phyloP scores from a whole-genome alignment of 2,888 invertebrate genomes.

The Stratiomys singularior region DNA sequence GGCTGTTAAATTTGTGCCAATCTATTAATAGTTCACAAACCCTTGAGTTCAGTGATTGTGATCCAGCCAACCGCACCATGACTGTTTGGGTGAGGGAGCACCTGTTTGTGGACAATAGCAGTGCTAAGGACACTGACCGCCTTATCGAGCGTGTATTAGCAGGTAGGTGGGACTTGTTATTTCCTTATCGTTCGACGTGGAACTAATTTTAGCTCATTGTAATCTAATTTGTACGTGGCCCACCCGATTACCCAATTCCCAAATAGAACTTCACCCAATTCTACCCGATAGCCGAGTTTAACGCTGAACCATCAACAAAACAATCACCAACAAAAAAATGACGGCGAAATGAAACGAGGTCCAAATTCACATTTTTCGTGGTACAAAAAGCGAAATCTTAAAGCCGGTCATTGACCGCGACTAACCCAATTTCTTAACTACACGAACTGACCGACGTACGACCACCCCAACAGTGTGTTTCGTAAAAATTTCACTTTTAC shows the following conservation, averaged over 20 bases:
- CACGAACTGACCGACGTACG: background rate
- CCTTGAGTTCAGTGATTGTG: background rate
- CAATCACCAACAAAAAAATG: background rate
- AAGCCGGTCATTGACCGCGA: conserved; percentile 60
- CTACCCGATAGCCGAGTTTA: background rate
- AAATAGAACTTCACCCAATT: conserved; percentile 45
- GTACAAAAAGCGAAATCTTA: conserved; percentile 12
- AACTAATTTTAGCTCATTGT: too few species aligned
- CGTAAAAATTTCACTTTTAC: conserved; percentile 44
- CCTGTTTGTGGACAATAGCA: conserved; percentile 57
- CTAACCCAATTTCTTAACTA: conserved; percentile 58
- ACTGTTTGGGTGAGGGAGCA: conserved; percentile 64
- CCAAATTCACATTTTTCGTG: conserved; percentile 17
- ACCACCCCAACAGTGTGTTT: background rate
- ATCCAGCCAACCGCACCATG: conserved; percentile 54
- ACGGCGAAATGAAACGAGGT: background rate
- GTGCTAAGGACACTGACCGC: conserved; percentile 61
- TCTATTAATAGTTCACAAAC: background rate
- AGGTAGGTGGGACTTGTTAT: conserved; percentile 59
- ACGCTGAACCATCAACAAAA: background rate
- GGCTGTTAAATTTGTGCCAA: conserved; percentile 34
- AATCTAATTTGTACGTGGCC: too few species aligned
- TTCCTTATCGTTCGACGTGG: conserved; percentile 49
- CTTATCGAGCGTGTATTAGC: conserved; percentile 64
- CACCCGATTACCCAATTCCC: too few species aligned